A percentile compares a stretch with the other conserved stretches of the same genome.
These are phyloP conservation scores for Rhinogobius similis DNA, from an alignment of 2,113 vertebrate species.

Conservation along the genomic window DNA sequence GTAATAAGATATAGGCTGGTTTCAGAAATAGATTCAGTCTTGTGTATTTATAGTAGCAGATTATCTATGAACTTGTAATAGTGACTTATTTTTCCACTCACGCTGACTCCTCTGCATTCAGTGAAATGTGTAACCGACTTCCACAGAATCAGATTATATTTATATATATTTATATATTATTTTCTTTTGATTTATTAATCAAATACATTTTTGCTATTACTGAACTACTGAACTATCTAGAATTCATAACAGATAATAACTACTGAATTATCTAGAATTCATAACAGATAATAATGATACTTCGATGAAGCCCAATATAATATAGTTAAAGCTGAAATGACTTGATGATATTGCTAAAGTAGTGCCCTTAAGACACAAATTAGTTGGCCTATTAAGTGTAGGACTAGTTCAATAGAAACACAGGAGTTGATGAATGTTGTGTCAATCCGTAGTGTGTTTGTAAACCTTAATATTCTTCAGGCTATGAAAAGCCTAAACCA, in stretches of 20 bases:
- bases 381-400: too few relatives aligned
- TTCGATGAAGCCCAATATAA: too few relatives aligned
- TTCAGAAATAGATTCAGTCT: constrained; percentile 72
- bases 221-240: background rate
- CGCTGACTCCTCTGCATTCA: constrained; percentile 54
- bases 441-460: too few relatives aligned
- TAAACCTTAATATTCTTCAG: background rate
- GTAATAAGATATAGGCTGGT: constrained; percentile 74
- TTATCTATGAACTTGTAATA: constrained; percentile 66
- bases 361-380: background rate
- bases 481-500: background rate
- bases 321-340: background rate
- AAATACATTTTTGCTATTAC: background rate
- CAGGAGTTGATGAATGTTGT: too few relatives aligned
- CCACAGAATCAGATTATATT: background rate
- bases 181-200: background rate
- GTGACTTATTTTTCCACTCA: constrained; percentile 53
- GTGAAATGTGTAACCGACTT: constrained; percentile 41
- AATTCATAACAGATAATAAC: background rate
- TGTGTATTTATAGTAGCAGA: constrained; percentile 70
- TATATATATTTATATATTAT: too few relatives aligned
- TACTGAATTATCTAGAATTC: background rate
- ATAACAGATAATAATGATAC: background rate
- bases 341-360: background rate
- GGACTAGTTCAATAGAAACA: too few relatives aligned